phyloP scores from a whole-genome alignment of 2,113 vertebrate species.

The Kobus ellipsiprymnus region DNA sequence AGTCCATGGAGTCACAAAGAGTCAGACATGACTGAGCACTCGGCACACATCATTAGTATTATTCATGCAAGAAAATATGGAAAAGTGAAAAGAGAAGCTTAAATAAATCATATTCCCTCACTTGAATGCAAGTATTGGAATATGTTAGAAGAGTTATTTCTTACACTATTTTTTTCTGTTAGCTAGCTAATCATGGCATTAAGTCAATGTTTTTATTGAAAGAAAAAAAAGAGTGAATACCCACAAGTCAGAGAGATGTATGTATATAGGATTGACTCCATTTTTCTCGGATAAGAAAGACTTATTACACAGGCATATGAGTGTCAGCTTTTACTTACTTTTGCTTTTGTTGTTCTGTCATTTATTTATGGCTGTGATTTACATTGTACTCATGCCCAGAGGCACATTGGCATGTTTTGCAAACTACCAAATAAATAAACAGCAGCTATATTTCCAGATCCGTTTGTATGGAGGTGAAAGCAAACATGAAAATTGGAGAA shows the following conservation, averaged over 20 bases:
- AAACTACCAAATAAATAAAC: slow-evolving; percentile 52
- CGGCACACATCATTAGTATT: neutral
- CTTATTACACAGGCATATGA: neutral
- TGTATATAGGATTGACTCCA: neutral
- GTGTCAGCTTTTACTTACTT: neutral
- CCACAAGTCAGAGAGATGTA: neutral
- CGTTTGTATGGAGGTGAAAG: slow-evolving; percentile 32
- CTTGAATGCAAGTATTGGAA: neutral
- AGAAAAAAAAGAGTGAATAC: neutral
- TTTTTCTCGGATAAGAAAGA: neutral
- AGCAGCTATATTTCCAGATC: slow-evolving; percentile 38
- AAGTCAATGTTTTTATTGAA: neutral
- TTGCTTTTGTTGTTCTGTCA: slow-evolving; percentile 2
- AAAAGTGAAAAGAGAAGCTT: neutral
- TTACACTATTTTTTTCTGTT: neutral
- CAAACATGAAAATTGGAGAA: neutral
- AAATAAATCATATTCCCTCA: neutral
- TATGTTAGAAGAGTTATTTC: neutral
- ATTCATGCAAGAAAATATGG: neutral
- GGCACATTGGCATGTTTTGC: slow-evolving; percentile 40
- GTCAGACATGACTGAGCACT: neutral
- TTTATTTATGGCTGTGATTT: slow-evolving; percentile 34
- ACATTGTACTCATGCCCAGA: slow-evolving; percentile 39
- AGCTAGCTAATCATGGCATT: neutral
- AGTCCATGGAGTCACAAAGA: neutral